phyloP scores from a whole-genome alignment of 2,797 vertebrate genomes.

The Onychomys arenicola region DNA sequence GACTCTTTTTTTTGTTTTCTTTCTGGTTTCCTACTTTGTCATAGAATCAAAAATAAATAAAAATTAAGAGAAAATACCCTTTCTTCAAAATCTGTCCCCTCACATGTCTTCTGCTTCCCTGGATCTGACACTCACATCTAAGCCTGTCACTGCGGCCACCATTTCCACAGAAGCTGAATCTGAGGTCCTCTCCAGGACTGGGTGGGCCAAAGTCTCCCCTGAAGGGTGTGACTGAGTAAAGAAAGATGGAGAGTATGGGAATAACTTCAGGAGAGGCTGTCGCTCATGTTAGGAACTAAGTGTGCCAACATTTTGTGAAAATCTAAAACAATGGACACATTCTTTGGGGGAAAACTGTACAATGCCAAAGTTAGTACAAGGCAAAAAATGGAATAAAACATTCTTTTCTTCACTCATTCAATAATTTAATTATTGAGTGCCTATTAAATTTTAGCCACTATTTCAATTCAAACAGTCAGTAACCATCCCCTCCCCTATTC shows the following conservation, averaged over 20 bases:
- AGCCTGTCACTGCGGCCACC: not conserved
- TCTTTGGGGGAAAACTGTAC: not conserved
- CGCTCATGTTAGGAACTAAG: not conserved
- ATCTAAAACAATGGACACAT: not conserved
- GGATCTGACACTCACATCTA: not conserved
- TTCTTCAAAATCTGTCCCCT: not conserved
- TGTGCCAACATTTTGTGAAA: not conserved
- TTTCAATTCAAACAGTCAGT: not conserved
- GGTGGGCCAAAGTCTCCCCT: not conserved
- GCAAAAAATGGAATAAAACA: not conserved
- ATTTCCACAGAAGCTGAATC: not conserved
- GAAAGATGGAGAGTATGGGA: not conserved
- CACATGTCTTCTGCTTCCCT: not conserved
- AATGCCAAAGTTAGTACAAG: not conserved
- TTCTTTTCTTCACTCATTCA: not conserved
- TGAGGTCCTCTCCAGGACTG: not conserved
- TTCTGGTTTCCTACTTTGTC: not conserved
- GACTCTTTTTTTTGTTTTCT: too few species aligned
- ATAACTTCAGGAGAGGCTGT: not conserved
- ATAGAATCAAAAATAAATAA: not conserved
- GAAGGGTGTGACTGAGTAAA: not conserved
- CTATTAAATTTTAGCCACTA: not conserved
- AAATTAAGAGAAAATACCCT: not conserved
- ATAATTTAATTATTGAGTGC: not conserved
- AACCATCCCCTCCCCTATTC: not conserved